Evolutionary conservation across 2,113 vertebrate genomes (phyloP), one percentile per base, ranked within the genome.

Genomic region (Phaethornis superciliosus): DNA sequence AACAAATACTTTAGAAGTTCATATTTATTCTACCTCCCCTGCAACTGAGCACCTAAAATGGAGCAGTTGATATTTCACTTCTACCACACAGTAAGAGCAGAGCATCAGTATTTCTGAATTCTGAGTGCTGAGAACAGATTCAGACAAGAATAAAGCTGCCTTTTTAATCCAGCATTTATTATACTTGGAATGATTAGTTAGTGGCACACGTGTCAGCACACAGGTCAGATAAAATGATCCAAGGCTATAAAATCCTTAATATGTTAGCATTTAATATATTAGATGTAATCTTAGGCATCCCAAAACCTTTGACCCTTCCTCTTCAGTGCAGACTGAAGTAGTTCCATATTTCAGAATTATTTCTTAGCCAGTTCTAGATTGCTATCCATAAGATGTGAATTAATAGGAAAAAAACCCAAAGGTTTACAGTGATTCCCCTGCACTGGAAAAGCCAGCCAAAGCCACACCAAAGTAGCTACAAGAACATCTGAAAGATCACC

Each of bases 151-250:
- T 59, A 14, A 46, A 85, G 72, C 4, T 93, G 88, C 58, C 63
- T 76, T 88, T 94, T 93, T 42, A 85, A 83, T 85, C 44, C 69
- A 88, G 56, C 14, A 2, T 81, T 90, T 94, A 78, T 79, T 86
- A 69, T 35, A 84, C 42, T 24, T 60, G 14, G 49, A 58, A 2
- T 49, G 60, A 92, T 76, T 71, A 90, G 46, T 65, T 27, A 75
- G 56, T 54, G 46, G 88, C 58, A 86, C 46, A 86, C 9, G 32
- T 95, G 92, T 88, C 88, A 94, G 92, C 46, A 78, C 93, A 95
- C 81, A 97, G 96, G 94, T 94, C 94, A 93, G 56, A 24, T 22
- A 71, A 8, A 86, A 86, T 19, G 40, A 91, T 60, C 33, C 72
- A 74, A 77, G 84, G 91, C 85, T 81, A 30, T 79, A 96, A 95